These are phyloP conservation scores for Ameiurus melas DNA, from an alignment of 2,113 vertebrate genomes.

Conservation along the genomic window DNA sequence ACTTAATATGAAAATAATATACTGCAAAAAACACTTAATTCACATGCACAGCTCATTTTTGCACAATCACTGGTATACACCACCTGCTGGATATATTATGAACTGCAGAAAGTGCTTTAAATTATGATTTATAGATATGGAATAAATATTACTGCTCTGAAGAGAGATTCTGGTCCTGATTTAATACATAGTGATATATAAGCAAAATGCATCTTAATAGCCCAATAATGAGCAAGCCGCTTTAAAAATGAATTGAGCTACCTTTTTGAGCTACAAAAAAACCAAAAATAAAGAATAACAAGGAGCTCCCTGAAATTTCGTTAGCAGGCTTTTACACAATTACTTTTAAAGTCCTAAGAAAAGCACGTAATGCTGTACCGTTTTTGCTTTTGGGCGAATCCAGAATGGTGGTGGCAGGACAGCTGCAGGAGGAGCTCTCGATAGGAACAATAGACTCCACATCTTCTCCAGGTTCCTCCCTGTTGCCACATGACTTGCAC, in stretches of 20 bases:
- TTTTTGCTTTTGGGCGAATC: constrained; percentile 86
- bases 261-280: too few species aligned
- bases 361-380: constrained; percentile 67
- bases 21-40: too few species aligned
- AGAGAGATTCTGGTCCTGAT: background rate
- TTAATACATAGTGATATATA: background rate
- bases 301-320: too few species aligned
- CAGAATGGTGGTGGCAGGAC: constrained; percentile 79
- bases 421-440: constrained; percentile 83
- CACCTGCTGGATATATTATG: background rate
- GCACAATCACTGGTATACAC: background rate
- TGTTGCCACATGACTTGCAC: constrained; percentile 84
- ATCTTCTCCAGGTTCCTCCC: constrained; percentile 71
- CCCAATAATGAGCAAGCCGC: background rate
- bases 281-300: too few species aligned
- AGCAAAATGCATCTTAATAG: too few species aligned
- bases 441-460: constrained; percentile 80
- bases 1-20: too few species aligned
- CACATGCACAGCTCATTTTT: too few species aligned
- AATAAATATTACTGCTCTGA: background rate
- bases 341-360: background rate
- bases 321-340: too few species aligned
- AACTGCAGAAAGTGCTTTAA: background rate
- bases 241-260: background rate
- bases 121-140: background rate